These are phyloP conservation scores for Gymnobelideus leadbeateri DNA, from an alignment of 2,113 vertebrate genomes.

Conservation along the genomic window DNA sequence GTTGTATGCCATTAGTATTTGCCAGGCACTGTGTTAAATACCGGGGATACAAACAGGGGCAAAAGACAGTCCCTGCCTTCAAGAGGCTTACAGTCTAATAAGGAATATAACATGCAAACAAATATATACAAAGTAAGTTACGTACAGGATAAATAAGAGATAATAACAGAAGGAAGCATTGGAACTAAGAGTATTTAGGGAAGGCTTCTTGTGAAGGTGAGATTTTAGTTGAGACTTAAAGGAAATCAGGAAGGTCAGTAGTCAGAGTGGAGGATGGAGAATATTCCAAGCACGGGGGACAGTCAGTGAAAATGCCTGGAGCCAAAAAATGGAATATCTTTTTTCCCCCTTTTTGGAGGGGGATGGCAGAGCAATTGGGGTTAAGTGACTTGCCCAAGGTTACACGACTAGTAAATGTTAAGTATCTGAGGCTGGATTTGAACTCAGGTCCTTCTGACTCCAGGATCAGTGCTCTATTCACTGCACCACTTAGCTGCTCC, in stretches of 20 bases:
- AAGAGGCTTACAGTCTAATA: neutral
- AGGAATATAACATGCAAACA: neutral
- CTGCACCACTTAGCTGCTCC: too few species aligned
- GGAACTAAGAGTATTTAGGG: neutral
- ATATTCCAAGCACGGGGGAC: neutral
- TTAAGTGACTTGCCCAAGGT: too few species aligned
- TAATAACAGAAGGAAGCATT: neutral
- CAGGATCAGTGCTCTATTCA: too few species aligned
- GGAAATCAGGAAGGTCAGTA: neutral
- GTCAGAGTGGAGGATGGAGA: neutral
- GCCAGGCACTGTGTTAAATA: neutral
- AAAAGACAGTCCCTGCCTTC: neutral
- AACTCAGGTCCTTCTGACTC: too few species aligned
- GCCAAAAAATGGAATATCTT: neutral
- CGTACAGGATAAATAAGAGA: neutral
- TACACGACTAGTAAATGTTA: too few species aligned
- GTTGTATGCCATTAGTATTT: too few species aligned
- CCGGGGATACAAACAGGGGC: neutral
- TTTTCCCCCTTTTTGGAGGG: too few species aligned
- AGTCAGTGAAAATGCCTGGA: neutral
- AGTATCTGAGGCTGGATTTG: too few species aligned
- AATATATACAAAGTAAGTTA: neutral
- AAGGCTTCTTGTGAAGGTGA: neutral
- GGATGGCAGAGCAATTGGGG: too few species aligned
- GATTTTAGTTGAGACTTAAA: neutral